These are phyloP conservation scores for Mirounga angustirostris DNA, from an alignment of 2,113 vertebrate genomes.

Conservation along the genomic window DNA sequence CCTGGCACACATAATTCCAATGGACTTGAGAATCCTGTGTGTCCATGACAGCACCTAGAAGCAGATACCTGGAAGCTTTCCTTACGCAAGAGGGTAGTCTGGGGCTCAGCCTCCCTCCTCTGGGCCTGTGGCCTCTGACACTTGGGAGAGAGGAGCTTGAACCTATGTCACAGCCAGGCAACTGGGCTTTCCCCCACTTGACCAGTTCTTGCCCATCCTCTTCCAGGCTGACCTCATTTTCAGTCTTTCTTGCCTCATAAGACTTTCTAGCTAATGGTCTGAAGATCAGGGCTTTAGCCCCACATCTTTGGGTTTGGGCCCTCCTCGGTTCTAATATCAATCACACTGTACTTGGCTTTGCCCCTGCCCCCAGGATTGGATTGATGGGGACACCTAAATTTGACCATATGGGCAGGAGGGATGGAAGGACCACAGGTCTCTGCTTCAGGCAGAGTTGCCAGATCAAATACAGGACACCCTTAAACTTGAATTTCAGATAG, in stretches of 20 bases:
- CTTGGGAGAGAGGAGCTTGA: not conserved
- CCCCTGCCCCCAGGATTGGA: not conserved
- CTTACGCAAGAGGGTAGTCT: not conserved
- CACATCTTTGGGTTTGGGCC: not conserved
- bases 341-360: not conserved
- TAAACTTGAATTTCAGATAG: constrained; percentile 13
- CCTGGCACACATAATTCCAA: not conserved
- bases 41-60: not conserved
- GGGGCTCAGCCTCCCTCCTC: rapidly evolving
- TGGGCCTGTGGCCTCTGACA: not conserved
- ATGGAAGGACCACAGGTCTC: not conserved
- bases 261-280: not conserved
- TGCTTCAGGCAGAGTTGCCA: not conserved
- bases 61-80: not conserved
- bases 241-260: not conserved
- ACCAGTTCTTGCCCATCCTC: not conserved
- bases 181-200: not conserved
- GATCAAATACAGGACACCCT: not conserved
- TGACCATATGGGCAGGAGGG: not conserved
- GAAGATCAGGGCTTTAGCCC: not conserved
- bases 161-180: not conserved
- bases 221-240: not conserved
- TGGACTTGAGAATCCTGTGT: not conserved
- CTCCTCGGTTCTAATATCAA: not conserved
- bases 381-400: not conserved